Percentiles rank a stretch among this genome's conserved stretches.
These are phyloP conservation scores for Gopherus evgoodei DNA, from an alignment of 2,113 vertebrate species.

Conservation along the genomic window DNA sequence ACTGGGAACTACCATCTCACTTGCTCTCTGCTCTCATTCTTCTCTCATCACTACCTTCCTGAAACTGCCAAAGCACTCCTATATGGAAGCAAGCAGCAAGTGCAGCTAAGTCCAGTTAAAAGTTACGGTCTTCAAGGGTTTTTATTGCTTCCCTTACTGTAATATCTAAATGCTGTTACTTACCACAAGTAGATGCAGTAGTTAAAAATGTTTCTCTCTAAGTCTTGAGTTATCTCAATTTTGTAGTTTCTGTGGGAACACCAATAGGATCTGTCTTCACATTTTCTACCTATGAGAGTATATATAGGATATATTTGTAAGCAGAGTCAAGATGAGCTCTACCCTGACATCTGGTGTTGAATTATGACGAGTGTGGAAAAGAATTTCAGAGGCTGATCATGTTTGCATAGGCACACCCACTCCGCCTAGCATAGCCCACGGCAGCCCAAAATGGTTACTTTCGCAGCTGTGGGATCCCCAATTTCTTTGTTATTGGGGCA, in stretches of 20 bases:
- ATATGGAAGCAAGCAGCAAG: not conserved
- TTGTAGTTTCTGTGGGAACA: constrained; percentile 4
- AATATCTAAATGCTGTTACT: not conserved
- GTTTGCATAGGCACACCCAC: too few species aligned
- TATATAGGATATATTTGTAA: not conserved
- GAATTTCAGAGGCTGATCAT: too few species aligned
- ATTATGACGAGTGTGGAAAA: too few species aligned
- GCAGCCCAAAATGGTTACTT: too few species aligned
- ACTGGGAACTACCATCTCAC: not conserved
- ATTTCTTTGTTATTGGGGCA: too few species aligned
- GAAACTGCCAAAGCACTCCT: not conserved
- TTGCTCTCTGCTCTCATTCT: not conserved
- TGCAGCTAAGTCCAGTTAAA: not conserved
- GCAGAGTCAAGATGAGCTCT: too few species aligned
- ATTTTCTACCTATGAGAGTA: not conserved
- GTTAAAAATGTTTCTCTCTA: not conserved
- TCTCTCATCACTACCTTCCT: not conserved
- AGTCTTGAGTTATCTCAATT: not conserved
- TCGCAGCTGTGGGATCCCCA: too few species aligned
- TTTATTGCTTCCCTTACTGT: not conserved
- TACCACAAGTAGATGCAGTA: accelerated
- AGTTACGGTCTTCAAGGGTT: accelerated
- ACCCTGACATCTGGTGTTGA: too few species aligned
- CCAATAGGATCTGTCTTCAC: not conserved
- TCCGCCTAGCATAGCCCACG: too few species aligned